phyloP scores from a whole-genome alignment of 2,888 invertebrate species.

The Ellobium chinense region DNA sequence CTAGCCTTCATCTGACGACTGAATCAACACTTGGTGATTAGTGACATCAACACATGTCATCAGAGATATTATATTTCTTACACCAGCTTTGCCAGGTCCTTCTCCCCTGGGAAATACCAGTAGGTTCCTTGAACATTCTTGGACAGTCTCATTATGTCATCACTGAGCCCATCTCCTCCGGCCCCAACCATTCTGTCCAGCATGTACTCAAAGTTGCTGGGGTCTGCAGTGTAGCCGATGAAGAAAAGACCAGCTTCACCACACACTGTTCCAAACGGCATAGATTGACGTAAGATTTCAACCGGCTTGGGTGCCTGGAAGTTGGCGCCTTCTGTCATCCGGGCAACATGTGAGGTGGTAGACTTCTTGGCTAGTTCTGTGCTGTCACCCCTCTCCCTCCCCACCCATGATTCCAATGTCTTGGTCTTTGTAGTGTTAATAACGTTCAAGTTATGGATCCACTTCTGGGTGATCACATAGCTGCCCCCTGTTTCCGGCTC shows the following conservation, averaged over 20 bases:
- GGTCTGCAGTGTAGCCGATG: conserved; percentile 76
- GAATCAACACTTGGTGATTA: too few species aligned
- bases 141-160: conserved; percentile 77
- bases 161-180: conserved; percentile 68
- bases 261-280: conserved; percentile 76
- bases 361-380: conserved; percentile 73
- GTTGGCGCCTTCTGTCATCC: conserved; percentile 76
- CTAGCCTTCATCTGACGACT: too few species aligned
- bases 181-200: conserved; percentile 78
- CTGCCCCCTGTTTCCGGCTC: conserved; percentile 77
- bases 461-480: conserved; percentile 78
- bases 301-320: conserved; percentile 73
- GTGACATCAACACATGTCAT: too few species aligned
- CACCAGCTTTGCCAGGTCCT: conserved; percentile 69
- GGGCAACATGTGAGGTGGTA: conserved; percentile 76
- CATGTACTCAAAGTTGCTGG: conserved; percentile 77
- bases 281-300: conserved; percentile 78
- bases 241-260: conserved; percentile 77
- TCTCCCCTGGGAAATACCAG: conserved; percentile 78
- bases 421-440: conserved; percentile 70
- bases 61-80: too few species aligned
- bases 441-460: conserved; percentile 74
- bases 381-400: conserved; percentile 72
- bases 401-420: conserved; percentile 74
- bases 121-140: conserved; percentile 76